Evolutionary conservation across 2,113 vertebrate species (phyloP), one percentile per base, ranked within the genome.

Genomic region (Crotalus horridus): DNA sequence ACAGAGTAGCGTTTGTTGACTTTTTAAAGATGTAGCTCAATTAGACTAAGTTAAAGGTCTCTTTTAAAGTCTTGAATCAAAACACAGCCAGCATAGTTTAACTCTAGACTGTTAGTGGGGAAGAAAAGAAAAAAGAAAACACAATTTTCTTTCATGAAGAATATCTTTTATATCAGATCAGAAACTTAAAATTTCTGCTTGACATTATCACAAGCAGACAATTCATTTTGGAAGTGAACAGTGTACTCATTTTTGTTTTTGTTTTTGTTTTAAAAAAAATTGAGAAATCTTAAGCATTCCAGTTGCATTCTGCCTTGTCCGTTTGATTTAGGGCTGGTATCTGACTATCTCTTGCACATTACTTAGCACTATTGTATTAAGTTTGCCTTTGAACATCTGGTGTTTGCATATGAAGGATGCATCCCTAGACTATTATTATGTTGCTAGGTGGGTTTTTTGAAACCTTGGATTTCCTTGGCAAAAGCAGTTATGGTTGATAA

Each of bases 1-100:
- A 93, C 46, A 55, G 29, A 93, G 56, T 92, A 89, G 7, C 89
- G 21, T 94, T 94, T 92, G 54, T 24, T 94, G 21, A 26, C 69
- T 94, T 23, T 94, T 23, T 15, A 96, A 95, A 94, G 21, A 48
- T 10, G 54, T 17, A 54, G 29, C 90, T 85, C 93, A 94, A 93
- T 94, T 93, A 94, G 93, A 6, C n/a, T 88, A 88, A 93, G 88
- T 20, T 92, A 90, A 95, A 39, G 74, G 94, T 87, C 90, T 88
- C 1, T 85, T 54, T 59, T 91, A 61, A 91, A 85, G 24, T 90
- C 88, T 94, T 89, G 43, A 93, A 89, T 96, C 69, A 94, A 95
- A 94, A 93, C 89, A 48, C 91, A 88, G 87, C 92, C 89, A 94
- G 21, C 94, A 91, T 85, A 95, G 17, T 81, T 90, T 46, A 33